Evolutionary conservation across 2,797 vertebrate genomes (phyloP), one percentile per base, ranked within the genome.

Genomic region (Buceros bicornis): DNA sequence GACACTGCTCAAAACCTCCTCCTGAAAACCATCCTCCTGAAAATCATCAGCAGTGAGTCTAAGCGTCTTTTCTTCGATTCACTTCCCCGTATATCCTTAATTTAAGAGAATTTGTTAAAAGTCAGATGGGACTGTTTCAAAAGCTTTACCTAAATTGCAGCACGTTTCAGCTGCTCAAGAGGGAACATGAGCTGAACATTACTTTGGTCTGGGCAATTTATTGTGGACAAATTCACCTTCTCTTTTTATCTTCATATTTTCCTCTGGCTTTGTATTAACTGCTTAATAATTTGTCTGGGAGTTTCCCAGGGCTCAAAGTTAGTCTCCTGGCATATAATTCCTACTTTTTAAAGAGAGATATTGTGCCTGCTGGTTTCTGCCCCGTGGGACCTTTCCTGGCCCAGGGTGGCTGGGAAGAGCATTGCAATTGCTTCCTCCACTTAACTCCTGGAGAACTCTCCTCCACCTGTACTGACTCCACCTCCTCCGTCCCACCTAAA

Each of bases 381-480:
- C 70, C 35, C 1, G 0, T 0, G 7, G 31, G 33, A 26, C 47
- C 16, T 76, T 76, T 89, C 51, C 11, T 47, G 45, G 66, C 18
- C 25, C 1, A 1, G 24, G 40, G 37, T 43, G 20, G 28, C 28
- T 29, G 47, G n/a, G 69, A 47, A 48, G 29, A 72, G 4, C 19
- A 65, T 35, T 4, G 1, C 31, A 25, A 5, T 40, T 92, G 19
- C 14, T 64, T 71, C 57, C 43, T 66, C 43, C 6, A 3, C 47
- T 85, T n/a, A 57, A 26, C 11, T 82, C 62, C 57, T 29, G 4
- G 0, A 0, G 50, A n/a, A 48, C 28, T 0, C 0, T 64, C 22
- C 58, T 72, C 50, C 2, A 6, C 26, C 40, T 61, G 4, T 51
- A 57, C 72, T 43, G 40, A 66, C 28, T 73, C 37, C 20, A 21